Evolutionary conservation across 30 jellyfish, hydroid and myxozoan genomes (phyloP).

Genomic region (Turritopsis dohrnii): DNA sequence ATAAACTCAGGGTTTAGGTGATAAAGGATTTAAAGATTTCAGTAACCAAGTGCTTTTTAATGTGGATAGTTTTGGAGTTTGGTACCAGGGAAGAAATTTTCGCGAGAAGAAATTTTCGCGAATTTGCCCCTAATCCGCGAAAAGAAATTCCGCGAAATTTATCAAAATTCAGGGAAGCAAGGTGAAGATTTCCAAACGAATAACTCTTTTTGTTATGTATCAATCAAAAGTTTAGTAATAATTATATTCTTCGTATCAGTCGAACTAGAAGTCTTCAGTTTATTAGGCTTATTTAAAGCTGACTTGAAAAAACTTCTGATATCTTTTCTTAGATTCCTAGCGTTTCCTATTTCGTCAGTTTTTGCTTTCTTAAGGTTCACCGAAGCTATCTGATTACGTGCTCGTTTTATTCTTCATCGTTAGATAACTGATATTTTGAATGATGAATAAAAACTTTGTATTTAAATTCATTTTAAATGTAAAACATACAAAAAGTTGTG

Average conservation of each 20-base stretch:
- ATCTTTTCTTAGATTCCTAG: not conserved
- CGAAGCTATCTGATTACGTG: not conserved
- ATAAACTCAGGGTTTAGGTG: not conserved
- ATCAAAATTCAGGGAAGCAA: not conserved
- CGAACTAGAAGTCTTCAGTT: not conserved
- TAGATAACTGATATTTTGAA: no score
- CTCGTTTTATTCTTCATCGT: no score
- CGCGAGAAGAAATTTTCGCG: not conserved
- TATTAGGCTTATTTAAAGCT: not conserved
- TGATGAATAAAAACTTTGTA: no score
- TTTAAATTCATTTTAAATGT: no score
- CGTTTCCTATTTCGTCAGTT: not conserved
- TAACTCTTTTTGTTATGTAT: not conserved
- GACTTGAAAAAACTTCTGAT: not conserved
- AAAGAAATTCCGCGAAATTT: not conserved
- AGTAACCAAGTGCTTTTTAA: not conserved
- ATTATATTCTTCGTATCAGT: not conserved
- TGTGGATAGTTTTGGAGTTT: not conserved
- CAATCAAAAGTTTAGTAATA: not conserved
- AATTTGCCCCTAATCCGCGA: not conserved
- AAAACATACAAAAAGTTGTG: no score
- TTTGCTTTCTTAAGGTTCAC: not conserved
- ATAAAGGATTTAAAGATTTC: not conserved
- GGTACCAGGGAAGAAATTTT: not conserved
- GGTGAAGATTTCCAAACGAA: not conserved